A percentile compares a stretch with the other conserved stretches of the same genome.
Evolutionary conservation across 1,140 invertebrate genomes (phyloP).

Genomic region (Arctopsyche grandis): DNA sequence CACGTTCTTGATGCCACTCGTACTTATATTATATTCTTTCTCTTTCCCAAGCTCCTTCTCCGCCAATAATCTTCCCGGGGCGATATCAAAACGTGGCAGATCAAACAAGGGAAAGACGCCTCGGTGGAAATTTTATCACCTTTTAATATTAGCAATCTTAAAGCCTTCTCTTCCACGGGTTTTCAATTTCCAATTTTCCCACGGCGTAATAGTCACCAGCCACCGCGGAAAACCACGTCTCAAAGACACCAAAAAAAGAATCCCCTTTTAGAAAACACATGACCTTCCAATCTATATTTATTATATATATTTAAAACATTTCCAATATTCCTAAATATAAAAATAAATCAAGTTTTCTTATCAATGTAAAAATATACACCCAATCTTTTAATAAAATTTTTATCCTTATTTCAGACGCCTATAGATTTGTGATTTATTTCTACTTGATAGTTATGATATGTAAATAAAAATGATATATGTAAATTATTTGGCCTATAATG

Average conservation of each 20-base stretch:
- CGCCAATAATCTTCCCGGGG: conserved; percentile 25
- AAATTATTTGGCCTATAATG: too few relatives aligned
- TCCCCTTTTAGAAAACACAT: not conserved
- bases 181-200: conserved; percentile 36
- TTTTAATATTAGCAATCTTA: conserved; percentile 40
- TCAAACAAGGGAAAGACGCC: conserved; percentile 25
- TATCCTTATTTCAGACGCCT: too few relatives aligned
- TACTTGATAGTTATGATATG: too few relatives aligned
- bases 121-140: conserved; percentile 34
- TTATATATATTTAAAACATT: too few relatives aligned
- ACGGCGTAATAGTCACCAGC: conserved; percentile 24
- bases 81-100: conserved; percentile 34
- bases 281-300: not conserved
- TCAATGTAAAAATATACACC: too few relatives aligned
- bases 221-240: not conserved
- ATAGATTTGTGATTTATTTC: too few relatives aligned
- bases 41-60: not conserved
- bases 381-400: too few relatives aligned
- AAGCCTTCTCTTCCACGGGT: conserved; percentile 16
- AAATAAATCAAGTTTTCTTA: too few relatives aligned
- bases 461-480: too few relatives aligned
- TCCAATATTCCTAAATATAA: too few relatives aligned
- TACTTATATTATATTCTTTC: not conserved
- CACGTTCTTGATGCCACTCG: not conserved
- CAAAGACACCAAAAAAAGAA: conserved; percentile 18